These are phyloP conservation scores for Rhinella marina DNA, from an alignment of 2,797 vertebrate species.

Conservation along the genomic window DNA sequence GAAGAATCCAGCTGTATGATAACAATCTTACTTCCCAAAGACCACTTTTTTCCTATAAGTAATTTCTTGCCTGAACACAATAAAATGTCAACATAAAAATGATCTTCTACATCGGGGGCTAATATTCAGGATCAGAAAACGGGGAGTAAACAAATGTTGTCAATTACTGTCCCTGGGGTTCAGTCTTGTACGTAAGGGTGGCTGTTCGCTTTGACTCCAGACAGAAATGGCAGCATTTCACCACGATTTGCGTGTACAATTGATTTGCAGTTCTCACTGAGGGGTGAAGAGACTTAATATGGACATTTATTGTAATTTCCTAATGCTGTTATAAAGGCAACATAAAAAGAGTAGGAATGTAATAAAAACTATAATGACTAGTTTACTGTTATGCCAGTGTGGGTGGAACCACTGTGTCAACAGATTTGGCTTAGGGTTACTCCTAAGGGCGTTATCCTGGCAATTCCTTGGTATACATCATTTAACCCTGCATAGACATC, in stretches of 20 bases:
- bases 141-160: slow-evolving; percentile 48
- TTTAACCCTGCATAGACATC: too few species aligned
- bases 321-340: not conserved
- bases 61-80: slow-evolving; percentile 54
- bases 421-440: too few species aligned
- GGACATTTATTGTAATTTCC: too few species aligned
- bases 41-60: slow-evolving; percentile 25
- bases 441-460: too few species aligned
- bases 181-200: slow-evolving; percentile 20
- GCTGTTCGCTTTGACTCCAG: slow-evolving; percentile 42
- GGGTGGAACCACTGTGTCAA: too few species aligned
- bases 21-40: slow-evolving; percentile 45
- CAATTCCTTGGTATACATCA: too few species aligned
- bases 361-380: not conserved
- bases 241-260: slow-evolving; percentile 42
- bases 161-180: slow-evolving; percentile 46
- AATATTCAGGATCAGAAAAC: slow-evolving; percentile 58
- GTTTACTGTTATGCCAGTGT: too few species aligned
- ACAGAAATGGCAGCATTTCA: slow-evolving; percentile 41
- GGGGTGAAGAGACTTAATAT: slow-evolving; percentile 30
- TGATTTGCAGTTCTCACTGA: slow-evolving; percentile 28
- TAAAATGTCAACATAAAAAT: slow-evolving; percentile 59
- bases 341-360: not conserved
- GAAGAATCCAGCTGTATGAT: slow-evolving; percentile 46
- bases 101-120: slow-evolving; percentile 44